Evolutionary conservation across 2,888 invertebrate species (phyloP).

Genomic region (Drosophila leonis): DNA sequence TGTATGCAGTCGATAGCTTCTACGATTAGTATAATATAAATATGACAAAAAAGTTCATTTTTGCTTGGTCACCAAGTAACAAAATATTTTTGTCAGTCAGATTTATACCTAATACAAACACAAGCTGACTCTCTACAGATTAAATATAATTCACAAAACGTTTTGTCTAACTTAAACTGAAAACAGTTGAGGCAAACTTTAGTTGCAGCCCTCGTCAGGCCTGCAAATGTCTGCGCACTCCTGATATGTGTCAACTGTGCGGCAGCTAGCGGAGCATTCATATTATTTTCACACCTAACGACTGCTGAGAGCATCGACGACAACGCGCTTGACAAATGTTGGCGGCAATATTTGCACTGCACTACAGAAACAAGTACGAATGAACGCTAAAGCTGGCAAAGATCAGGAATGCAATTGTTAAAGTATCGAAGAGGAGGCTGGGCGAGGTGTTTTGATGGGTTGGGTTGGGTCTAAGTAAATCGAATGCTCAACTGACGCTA

Average conservation of each 20-base stretch:
- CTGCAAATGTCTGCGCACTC: constrained; percentile 9
- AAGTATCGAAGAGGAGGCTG: not conserved
- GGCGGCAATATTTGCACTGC: constrained; percentile 70
- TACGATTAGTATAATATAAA: too few species aligned
- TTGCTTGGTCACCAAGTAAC: too few species aligned
- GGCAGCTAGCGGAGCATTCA: constrained; percentile 61
- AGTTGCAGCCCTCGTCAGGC: constrained; percentile 32
- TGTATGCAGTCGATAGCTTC: too few species aligned
- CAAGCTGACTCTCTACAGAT: not conserved
- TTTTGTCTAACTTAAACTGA: too few species aligned
- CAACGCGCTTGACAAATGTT: constrained; percentile 58
- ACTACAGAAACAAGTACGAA: constrained; percentile 52
- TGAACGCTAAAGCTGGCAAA: not conserved
- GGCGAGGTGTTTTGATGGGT: too few species aligned
- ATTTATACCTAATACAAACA: not conserved
- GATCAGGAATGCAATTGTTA: constrained; percentile 14
- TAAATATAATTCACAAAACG: too few species aligned
- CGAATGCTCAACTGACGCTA: constrained; percentile 66
- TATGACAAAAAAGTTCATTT: too few species aligned
- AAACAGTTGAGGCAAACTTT: constrained; percentile 5
- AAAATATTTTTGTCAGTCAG: too few species aligned
- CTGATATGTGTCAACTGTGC: constrained; percentile 44
- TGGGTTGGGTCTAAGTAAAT: constrained; percentile 39
- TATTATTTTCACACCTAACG: constrained; percentile 75
- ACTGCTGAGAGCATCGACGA: constrained; percentile 31